phyloP scores from a whole-genome alignment of 2,888 invertebrate species.

The Drosophila nigricruria region DNA sequence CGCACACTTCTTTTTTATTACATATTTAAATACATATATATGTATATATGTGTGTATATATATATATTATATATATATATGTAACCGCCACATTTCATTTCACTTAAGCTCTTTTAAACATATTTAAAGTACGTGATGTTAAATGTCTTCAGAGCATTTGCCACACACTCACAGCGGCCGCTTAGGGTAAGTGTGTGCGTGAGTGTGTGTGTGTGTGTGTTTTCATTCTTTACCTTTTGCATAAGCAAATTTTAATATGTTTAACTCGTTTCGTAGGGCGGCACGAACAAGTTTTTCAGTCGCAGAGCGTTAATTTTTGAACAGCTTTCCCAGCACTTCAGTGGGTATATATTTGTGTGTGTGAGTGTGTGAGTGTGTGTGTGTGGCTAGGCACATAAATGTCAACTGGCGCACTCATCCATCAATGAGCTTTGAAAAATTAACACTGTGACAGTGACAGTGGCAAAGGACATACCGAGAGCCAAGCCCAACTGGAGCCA shows the following conservation, averaged over 20 bases:
- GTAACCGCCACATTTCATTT: slow-evolving; percentile 64
- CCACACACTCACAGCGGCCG: neutral
- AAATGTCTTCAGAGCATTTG: slow-evolving; percentile 73
- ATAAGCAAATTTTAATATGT: slow-evolving; percentile 82
- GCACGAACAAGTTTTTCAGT: slow-evolving; percentile 36
- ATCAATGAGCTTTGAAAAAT: slow-evolving; percentile 80
- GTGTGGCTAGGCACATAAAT: slow-evolving; percentile 76
- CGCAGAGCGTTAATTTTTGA: slow-evolving; percentile 75
- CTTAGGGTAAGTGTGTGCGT: slow-evolving; percentile 12
- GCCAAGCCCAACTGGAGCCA: neutral
- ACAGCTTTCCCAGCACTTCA: slow-evolving; percentile 25
- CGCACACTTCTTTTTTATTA: slow-evolving; percentile 12
- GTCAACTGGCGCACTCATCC: slow-evolving; percentile 76
- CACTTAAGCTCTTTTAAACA: slow-evolving; percentile 78
- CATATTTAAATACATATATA: neutral
- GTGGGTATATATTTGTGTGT: slow-evolving; percentile 1
- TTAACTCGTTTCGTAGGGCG: slow-evolving; percentile 71
- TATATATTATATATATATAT: slow-evolving; percentile 1
- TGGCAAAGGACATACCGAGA: slow-evolving; percentile 63
- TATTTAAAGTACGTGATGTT: slow-evolving; percentile 80
- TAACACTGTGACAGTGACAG: slow-evolving; percentile 76
- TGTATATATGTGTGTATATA: neutral
- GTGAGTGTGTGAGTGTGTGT: slow-evolving; percentile 37
- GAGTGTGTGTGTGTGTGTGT: slow-evolving; percentile 13
- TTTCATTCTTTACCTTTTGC: slow-evolving; percentile 60